Base-by-base conservation (phyloP, 2,888 invertebrate species). In the Lycia hirtaria region DNA sequence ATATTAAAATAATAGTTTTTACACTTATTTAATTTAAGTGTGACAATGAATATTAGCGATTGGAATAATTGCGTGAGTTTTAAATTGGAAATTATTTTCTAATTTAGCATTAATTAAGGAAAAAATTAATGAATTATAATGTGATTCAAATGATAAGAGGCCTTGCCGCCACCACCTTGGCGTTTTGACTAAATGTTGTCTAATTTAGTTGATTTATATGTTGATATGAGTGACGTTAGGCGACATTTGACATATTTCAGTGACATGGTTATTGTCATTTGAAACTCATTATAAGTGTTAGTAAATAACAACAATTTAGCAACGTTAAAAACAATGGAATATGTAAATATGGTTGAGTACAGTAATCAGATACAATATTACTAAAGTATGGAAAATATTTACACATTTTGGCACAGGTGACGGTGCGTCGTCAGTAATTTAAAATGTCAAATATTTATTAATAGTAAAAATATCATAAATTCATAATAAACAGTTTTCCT, bases 351-450 rank as follows among this genome's bases (percentile, higher is more conserved):
- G 22, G 14, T 3, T 20, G 48, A 15, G 35, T 48, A 38, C 28
- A 38, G 30, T 30, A 28, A 49, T 40, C 40, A 33, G 32, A 41
- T 41, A 50, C 22, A 15, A 41, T 26, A 81, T 54, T 38, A 52
- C 19, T 55, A 52, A 41, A 44, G 10, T 49, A 52, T 43, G 83
- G 80, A 84, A 81, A 79, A 83, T 88, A 88, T 88, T 83, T 88
- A 90, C 85, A 88, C 72, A 67, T 74, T 87, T 91, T 91, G 91
- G 91, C 91, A 91, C 91, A 86, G 83, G 80, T 84, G 81, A 80
- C 78, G 88, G 87, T 86, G 83, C 81, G 77, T 78, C 74, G 78
- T 78, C 74, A 80, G 78, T n/a, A n/a, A n/a, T 80, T 71, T 78
- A 76, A 71, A 77, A 38, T 54, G 50, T 78, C 70, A 68, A 76